Evolutionary conservation across 2,888 invertebrate species (phyloP), one percentile per base, ranked within the genome.

Genomic region (Drosophila anomelani): DNA sequence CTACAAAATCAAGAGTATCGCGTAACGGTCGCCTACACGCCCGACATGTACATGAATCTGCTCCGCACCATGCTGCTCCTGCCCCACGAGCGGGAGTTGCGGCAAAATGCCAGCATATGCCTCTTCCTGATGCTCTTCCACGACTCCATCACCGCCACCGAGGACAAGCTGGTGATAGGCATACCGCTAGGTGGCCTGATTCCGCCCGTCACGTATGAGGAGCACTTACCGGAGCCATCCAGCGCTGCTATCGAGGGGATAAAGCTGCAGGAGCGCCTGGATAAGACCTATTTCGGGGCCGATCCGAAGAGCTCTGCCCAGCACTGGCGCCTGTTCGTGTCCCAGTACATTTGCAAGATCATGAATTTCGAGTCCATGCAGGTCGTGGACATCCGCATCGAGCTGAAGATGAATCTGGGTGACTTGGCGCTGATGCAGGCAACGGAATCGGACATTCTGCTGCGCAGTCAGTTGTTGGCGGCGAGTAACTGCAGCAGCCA

Each of bases 401-500:
- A 78, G 0, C 58, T 92, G 0, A 84, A 89, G 51, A 55, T 92
- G 0, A 82, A 70, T 2, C 64, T 61, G 12, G 46, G 43, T 0
- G 92, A 92, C 53, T 26, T 91, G 36, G 82, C 85, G 0, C 54
- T 91, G 13, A 73, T 92, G 3, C 78, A 80, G 17, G 85, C 87
- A 0, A 88, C 90, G 0, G 81, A 85, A 3, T 60, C 78, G 7
- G 57, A 73, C 9, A 38, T 74, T 2, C 90, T 90, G 63, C 53
- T 92, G 1, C 70, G 76, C 2, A 70, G 77, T 6, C 87, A 87
- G 20, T 64, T 92, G 6, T 73, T 76, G 2, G 78, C 78, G 6
- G 86, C 90, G 0, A 47, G 44, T 17, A 92, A 92, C 77, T 90
- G 91, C 17, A 91, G 89, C 44, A 85, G 76, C 32, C 90, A 91